Evolutionary conservation across 92 coral and sea anemone species (phyloP).

Genomic region (Epizoanthus stellaris): DNA sequence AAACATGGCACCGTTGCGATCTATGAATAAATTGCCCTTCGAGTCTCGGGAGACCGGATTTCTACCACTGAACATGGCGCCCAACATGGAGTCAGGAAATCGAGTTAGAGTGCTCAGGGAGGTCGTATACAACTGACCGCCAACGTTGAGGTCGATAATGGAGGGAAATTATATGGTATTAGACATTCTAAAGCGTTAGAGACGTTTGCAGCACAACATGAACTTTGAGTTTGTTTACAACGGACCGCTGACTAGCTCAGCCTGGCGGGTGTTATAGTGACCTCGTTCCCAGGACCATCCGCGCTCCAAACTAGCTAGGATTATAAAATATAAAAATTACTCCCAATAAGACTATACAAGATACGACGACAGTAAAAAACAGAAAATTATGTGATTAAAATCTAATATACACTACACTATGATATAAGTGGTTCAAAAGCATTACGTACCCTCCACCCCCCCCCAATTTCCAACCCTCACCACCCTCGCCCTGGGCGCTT

Average conservation of each 20-base stretch:
- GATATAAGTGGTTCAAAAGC: too few relatives aligned
- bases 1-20: conserved; percentile 78
- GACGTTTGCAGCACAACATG: neutral
- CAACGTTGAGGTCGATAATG: conserved; percentile 73
- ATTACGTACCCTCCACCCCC: too few relatives aligned
- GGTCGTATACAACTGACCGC: conserved; percentile 77
- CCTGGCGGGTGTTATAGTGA: conserved; percentile 2
- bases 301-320: too few relatives aligned
- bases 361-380: too few relatives aligned
- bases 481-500: too few relatives aligned
- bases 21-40: conserved; percentile 73
- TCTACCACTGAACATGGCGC: conserved; percentile 85
- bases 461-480: too few relatives aligned
- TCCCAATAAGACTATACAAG: too few relatives aligned
- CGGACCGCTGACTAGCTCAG: conserved; percentile 14
- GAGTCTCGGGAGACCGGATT: conserved; percentile 66
- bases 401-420: too few relatives aligned
- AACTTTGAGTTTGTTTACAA: neutral
- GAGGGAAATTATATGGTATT: conserved; percentile 53
- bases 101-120: conserved; percentile 73
- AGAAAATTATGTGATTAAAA: too few relatives aligned
- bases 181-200: neutral
- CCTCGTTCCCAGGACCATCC: too few relatives aligned
- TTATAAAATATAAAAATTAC: too few relatives aligned
- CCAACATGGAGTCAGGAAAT: conserved; percentile 79